Base-by-base conservation (phyloP, 2,888 invertebrate species). In the Thymelicus lineola region DNA sequence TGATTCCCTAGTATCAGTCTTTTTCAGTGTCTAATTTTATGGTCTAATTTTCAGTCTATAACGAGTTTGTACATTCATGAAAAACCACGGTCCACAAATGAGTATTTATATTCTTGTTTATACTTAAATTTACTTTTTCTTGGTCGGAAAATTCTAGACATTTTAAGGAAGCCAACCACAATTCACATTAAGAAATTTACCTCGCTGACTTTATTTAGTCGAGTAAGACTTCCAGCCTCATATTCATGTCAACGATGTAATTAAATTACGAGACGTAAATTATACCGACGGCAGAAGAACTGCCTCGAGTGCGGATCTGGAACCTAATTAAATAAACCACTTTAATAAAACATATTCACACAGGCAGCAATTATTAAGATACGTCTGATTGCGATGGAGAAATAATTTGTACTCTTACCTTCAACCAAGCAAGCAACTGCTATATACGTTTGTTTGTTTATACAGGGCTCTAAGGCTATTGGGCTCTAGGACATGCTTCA, bases 211-310 rank as follows among this genome's bases (percentile, higher is more conserved):
- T 58, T 63, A 66, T 66, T 66, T 58, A 14, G 50, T 59, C 10
- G 50, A 66, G 66, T 60, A 60, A 36, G 42, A 38, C 59, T 67
- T 55, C 35, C 45, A 67, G 61, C 17, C 45, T 61, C 55, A 61
- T 61, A 53, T 67, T 67, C 60, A 67, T 61, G 67, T 35, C 60
- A 55, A 61, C 61, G 38, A 61, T 61, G 55, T 67, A 55, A 61
- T 67, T 55, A 61, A 67, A 67, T 67, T 61, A 67, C 42, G 61
- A 42, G 35, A 45, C 61, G 61, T 38, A 45, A 67, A 42, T 67
- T 59, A 59, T 66, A 14, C 35, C 36, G 66, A 50, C 46, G 58
- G 35, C 59, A 42, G 48, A 67, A 42, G 28, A 59, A 60, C n/a
- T 46, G 59, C n/a, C 67, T 60, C 45, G 28, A 67, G 53, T 66